Base-by-base conservation (phyloP, 2,113 vertebrate species). In the Chloroceryle aenea region DNA sequence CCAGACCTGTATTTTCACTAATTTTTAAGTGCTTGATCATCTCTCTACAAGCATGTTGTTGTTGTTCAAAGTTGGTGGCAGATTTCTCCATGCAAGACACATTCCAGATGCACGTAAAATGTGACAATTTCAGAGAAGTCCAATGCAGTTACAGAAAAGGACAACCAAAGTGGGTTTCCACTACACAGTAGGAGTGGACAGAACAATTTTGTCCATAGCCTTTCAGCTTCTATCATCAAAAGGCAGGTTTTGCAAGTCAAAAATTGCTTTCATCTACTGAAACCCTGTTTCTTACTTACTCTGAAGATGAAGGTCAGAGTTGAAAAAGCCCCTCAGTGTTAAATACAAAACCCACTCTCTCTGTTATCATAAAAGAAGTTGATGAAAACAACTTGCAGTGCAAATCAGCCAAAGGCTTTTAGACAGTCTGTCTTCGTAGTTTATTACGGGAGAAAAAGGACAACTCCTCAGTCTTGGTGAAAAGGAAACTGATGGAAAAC, bases 241-340 rank as follows among this genome's bases (percentile, higher is more conserved):
- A 95, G 42, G 25, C 38, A 79, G 13, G 6, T 91, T 96, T 90
- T 89, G n/a, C 5, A 55, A 89, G 34, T 81, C 76, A 96, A 95
- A 94, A 84, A 95, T 26, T 55, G 6, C 50, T 43, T 80, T 78
- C 5, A 2, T n/a, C 34, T 73, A 42, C 18, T 63, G 53, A 95
- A 97, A 85, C 52, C 9, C 40, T 69, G 32, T 76, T 97, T 97
- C 94, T 97, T 34, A 63, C 62, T 88, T 79, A 23, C 12, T 63
- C 38, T 87, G 43, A 32, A 48, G 56, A 72, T 15, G 20, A 93
- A 97, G 85, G 91, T 92, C 87, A 90, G 62, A 94, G 81, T 63
- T 95, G 94, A 36, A 72, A 92, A 56, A 47, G 6, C 6, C 20
- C 11, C 69, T 75, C 30, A 22, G 23, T 5, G 26, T 62, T 79